Percentiles rank a stretch among this genome's conserved stretches.
phyloP scores from a whole-genome alignment of 2,113 vertebrate genomes.

The Callocephalon fimbriatum region DNA sequence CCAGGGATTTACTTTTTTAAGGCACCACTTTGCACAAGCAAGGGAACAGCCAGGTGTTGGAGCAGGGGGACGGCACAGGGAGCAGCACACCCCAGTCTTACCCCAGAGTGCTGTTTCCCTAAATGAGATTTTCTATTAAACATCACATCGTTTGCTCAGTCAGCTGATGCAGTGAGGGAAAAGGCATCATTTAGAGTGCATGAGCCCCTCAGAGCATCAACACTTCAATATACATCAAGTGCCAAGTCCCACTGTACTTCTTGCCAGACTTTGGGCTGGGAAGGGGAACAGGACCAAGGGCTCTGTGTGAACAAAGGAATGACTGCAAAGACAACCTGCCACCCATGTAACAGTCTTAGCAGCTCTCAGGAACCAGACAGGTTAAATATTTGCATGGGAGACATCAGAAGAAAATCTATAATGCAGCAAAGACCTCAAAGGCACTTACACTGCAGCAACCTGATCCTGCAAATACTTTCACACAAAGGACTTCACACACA shows the following conservation, averaged over 20 bases:
- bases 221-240: rapidly evolving
- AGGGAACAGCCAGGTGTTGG: background rate
- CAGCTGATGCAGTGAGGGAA: background rate
- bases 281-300: background rate
- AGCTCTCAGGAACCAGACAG: conserved; percentile 26
- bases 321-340: background rate
- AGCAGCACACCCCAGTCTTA: background rate
- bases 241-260: rapidly evolving
- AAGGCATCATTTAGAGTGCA: background rate
- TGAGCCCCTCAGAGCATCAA: background rate
- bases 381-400: conserved; percentile 56
- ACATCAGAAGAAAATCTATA: conserved; percentile 51
- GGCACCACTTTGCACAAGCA: rapidly evolving
- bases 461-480: background rate
- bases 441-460: background rate
- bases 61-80: background rate
- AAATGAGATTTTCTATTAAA: background rate
- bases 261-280: background rate
- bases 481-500: conserved; percentile 13
- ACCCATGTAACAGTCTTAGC: background rate
- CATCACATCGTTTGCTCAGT: rapidly evolving
- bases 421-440: conserved; percentile 37
- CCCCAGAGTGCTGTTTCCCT: background rate
- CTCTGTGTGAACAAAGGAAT: background rate
- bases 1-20: background rate